Evolutionary conservation across 2,113 vertebrate species (phyloP).

Genomic region (Rhynchomys soricoides): DNA sequence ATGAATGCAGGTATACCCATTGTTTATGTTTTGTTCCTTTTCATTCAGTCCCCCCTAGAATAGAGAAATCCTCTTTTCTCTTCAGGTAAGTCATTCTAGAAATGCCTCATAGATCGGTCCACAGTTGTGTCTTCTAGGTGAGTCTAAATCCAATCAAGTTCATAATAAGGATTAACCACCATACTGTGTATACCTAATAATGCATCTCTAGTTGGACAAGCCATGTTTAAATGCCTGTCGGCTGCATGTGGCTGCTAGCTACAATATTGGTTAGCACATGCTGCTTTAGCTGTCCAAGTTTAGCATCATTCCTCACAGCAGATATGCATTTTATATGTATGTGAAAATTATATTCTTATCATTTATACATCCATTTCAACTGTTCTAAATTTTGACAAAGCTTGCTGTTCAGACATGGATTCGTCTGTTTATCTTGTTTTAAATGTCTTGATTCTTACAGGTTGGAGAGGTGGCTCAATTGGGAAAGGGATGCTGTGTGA

Average conservation of each 20-base stretch:
- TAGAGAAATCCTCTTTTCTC: not conserved
- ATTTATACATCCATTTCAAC: slow-evolving; percentile 2
- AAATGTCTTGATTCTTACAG: not conserved
- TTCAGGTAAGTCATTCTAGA: not conserved
- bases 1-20: not conserved
- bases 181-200: not conserved
- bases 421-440: not conserved
- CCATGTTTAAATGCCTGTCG: not conserved
- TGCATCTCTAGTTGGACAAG: not conserved
- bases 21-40: not conserved
- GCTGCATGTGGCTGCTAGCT: not conserved
- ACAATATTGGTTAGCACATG: not conserved
- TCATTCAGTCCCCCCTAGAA: not conserved
- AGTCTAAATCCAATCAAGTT: not conserved
- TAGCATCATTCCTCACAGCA: not conserved
- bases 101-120: not conserved
- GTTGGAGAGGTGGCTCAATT: not conserved
- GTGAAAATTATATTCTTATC: not conserved
- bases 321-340: not conserved
- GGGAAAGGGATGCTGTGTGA: not conserved
- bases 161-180: not conserved
- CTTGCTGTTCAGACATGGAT: not conserved
- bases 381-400: slow-evolving; percentile 19
- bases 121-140: not conserved
- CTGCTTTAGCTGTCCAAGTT: not conserved